Evolutionary conservation across 1,140 invertebrate genomes (phyloP).

Genomic region (Diuraphis noxia): DNA sequence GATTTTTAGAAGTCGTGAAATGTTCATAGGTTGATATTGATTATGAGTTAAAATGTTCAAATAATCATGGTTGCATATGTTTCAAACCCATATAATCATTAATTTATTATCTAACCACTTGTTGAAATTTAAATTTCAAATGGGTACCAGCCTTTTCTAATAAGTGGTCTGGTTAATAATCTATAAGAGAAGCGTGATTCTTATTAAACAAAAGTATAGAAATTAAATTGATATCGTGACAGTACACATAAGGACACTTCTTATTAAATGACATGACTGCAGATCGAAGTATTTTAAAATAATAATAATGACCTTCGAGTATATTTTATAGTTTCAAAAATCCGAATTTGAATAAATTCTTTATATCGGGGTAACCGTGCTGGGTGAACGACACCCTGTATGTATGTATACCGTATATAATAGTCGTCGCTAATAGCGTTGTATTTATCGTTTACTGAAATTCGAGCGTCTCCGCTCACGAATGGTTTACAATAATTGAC

Average conservation of each 20-base stretch:
- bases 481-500: not conserved
- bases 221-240: no score
- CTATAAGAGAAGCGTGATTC: no score
- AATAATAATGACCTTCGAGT: fast-evolving
- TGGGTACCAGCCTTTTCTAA: no score
- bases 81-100: no score
- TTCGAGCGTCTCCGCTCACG: not conserved
- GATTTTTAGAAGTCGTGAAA: not conserved
- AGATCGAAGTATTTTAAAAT: not conserved
- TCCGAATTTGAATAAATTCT: not conserved
- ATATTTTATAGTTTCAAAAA: not conserved
- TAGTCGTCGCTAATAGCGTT: not conserved
- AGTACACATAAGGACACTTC: fast-evolving
- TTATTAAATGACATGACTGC: not conserved
- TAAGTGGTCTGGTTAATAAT: no score
- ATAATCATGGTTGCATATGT: no score
- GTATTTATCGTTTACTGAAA: not conserved
- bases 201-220: no score
- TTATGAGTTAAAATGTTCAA: not conserved
- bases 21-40: not conserved
- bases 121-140: no score
- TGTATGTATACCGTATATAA: not conserved
- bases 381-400: not conserved
- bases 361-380: not conserved
- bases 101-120: no score